Evolutionary conservation across 2,113 vertebrate genomes (phyloP), one percentile per base, ranked within the genome.

Genomic region (Alaudala cheleensis): DNA sequence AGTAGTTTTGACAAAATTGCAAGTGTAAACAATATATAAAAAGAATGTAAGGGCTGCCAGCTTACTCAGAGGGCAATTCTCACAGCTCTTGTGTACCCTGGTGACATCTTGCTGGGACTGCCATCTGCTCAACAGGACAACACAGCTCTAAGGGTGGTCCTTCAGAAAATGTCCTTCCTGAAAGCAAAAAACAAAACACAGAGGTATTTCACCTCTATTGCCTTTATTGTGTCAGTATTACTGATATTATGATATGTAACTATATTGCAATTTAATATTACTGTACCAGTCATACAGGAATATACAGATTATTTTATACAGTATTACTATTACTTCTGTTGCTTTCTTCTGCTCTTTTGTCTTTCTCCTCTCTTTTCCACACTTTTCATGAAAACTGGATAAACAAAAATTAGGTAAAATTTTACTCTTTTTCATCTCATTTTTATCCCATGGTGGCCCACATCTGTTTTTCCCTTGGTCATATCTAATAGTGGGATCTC

Each of bases 81-180:
- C 47, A 4, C 2, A n/a, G 31, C 9, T 26, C 33, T 17, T 34
- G 11, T 22, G 18, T 6, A 4, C 2, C 3, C 25, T 37, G n/a
- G n/a, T 58, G 74, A 23, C 19, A 20, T 34, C 25, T 73, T 33
- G 29, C n/a, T n/a, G 7, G 22, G 33, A 12, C 26, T 74, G 14
- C 22, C 24, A 40, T 42, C 31, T 64, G 31, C 42, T 58, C 2
- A 0, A 7, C 2, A 3, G n/a, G 12, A 66, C 18, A 77, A 5
- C 7, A 14, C 24, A 39, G 14, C 31, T 69, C 19, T 61, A 19
- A n/a, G 65, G 17, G 34, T 57, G 19, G 3, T 31, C 49, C 60
- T 66, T 57, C 45, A 83, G 37, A 72, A 88, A 77, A 58, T 26
- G 9, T 26, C 17, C 12, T 72, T 88, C 49, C 37, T 9, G 4